Conservation (phyloP, 2,888 invertebrate species). For the Apodemia duryi region DNA sequence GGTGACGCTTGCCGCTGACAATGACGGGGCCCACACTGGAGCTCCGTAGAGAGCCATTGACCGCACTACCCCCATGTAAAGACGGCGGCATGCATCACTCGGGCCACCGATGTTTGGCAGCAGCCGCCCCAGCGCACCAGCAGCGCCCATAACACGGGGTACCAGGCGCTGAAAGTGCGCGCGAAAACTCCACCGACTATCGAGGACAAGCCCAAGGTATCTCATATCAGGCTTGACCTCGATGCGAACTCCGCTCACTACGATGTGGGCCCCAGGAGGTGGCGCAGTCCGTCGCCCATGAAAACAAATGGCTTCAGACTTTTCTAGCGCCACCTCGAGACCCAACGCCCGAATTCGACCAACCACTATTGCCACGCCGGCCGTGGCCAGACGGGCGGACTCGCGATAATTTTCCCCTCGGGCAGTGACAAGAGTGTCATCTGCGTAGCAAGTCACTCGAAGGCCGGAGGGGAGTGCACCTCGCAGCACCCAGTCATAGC, state of each 20-base stretch:
- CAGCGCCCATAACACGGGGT: not conserved
- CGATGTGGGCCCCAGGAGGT: not conserved
- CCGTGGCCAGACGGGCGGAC: not conserved
- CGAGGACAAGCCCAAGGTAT: not conserved
- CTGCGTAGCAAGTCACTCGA: not conserved
- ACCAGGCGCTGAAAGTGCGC: not conserved
- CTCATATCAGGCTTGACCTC: not conserved
- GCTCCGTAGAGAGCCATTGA: not conserved
- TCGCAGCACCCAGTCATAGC: not conserved
- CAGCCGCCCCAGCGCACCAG: not conserved
- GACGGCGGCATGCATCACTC: not conserved
- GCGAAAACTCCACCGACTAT: no score
- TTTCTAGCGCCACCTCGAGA: not conserved
- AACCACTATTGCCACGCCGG: not conserved
- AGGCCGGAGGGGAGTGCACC: not conserved
- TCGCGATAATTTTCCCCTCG: not conserved
- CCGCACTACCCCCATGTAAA: not conserved
- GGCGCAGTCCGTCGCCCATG: not conserved
- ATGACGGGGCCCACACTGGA: not conserved
- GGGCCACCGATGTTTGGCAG: conserved; percentile 4
- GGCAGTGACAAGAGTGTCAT: not conserved
- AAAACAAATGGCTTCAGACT: not conserved
- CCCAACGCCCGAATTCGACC: not conserved
- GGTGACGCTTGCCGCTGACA: not conserved
- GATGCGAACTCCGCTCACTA: not conserved